Percentiles rank a stretch among this genome's conserved stretches.
These are phyloP conservation scores for Clarias gariepinus DNA, from an alignment of 2,113 vertebrate species.

Conservation along the genomic window DNA sequence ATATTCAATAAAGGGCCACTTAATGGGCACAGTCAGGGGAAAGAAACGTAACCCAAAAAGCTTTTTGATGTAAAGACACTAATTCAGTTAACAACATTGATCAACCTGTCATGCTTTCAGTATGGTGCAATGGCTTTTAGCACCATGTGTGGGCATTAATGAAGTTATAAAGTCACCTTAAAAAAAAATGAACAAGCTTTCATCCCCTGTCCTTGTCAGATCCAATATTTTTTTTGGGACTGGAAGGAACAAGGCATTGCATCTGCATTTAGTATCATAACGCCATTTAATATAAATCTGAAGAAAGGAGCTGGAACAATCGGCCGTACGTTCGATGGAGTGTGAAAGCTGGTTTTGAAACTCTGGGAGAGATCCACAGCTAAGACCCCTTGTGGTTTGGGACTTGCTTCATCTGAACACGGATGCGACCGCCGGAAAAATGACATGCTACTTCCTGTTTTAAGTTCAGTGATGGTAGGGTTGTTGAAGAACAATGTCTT, in stretches of 20 bases:
- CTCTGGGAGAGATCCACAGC: neutral
- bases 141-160: constrained; percentile 85
- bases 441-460: neutral
- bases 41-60: constrained; percentile 78
- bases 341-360: neutral
- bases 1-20: constrained; percentile 91
- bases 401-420: neutral
- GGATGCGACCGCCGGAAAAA: no score
- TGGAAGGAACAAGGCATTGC: constrained; percentile 9
- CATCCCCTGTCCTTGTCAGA: constrained; percentile 47
- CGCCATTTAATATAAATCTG: neutral
- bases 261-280: constrained; percentile 33
- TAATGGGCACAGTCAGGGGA: constrained; percentile 80
- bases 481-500: neutral
- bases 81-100: constrained; percentile 95
- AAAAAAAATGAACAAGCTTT: constrained; percentile 43
- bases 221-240: constrained; percentile 31
- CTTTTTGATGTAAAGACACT: constrained; percentile 98
- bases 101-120: constrained; percentile 97
- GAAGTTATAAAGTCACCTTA: constrained; percentile 77
- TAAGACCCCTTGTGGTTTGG: neutral
- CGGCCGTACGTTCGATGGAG: neutral
- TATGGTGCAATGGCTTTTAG: constrained; percentile 92
- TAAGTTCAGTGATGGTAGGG: neutral
- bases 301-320: neutral